Conservation (phyloP, 2,113 vertebrate genomes). For the Prinia subflava region DNA sequence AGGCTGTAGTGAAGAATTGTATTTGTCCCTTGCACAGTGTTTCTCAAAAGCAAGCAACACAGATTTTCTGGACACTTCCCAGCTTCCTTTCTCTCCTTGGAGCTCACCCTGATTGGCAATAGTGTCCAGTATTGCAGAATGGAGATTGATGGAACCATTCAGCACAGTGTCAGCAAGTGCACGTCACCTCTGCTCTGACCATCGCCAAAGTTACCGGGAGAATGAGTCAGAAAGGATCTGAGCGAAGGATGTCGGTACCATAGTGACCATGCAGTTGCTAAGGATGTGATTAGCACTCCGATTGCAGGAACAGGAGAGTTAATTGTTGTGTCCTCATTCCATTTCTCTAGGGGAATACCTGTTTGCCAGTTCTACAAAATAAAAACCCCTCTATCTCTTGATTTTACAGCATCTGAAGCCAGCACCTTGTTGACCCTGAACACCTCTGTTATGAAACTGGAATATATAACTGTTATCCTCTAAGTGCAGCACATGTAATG, state of each 20-base stretch:
- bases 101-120: background rate
- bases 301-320: slow-evolving; percentile 58
- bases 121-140: background rate
- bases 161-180: slow-evolving; percentile 1
- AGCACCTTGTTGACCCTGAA: slow-evolving; percentile 44
- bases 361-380: slow-evolving; percentile 56
- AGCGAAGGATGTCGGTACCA: slow-evolving; percentile 14
- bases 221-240: slow-evolving; percentile 42
- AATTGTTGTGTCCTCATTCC: slow-evolving; percentile 74
- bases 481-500: background rate
- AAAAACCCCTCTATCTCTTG: background rate
- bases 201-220: background rate
- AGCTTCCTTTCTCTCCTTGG: background rate
- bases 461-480: background rate
- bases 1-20: background rate
- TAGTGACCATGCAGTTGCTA: slow-evolving; percentile 71
- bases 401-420: slow-evolving; percentile 52
- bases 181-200: slow-evolving; percentile 26
- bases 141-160: slow-evolving; percentile 13
- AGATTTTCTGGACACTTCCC: background rate
- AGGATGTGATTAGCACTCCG: slow-evolving; percentile 72
- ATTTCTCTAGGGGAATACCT: slow-evolving; percentile 67
- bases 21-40: slow-evolving; percentile 9
- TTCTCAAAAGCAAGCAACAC: slow-evolving; percentile 13
- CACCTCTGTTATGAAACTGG: background rate